Evolutionary conservation across 2,797 vertebrate genomes (phyloP).

Genomic region (Menidia menidia): DNA sequence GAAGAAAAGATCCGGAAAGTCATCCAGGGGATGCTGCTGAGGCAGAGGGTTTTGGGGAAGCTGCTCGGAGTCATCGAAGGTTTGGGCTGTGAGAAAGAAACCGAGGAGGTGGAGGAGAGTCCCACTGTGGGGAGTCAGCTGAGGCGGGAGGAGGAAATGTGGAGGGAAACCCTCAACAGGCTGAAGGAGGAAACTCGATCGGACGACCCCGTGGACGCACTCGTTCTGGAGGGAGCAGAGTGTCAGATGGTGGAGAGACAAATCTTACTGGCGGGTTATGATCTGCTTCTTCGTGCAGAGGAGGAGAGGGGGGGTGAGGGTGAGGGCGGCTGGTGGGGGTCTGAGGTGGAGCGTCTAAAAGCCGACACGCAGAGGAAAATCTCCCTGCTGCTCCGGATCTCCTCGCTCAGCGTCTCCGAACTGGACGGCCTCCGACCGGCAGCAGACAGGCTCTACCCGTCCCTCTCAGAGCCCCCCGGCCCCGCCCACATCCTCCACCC

Average conservation of each 20-base stretch:
- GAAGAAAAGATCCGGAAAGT: constrained; percentile 58
- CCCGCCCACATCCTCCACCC: constrained; percentile 34
- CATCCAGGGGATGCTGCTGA: constrained; percentile 42
- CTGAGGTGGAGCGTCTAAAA: constrained; percentile 32
- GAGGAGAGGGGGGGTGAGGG: constrained; percentile 8
- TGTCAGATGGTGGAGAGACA: constrained; percentile 59
- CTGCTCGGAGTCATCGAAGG: constrained; percentile 59
- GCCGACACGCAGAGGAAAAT: constrained; percentile 52
- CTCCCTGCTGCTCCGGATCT: constrained; percentile 42
- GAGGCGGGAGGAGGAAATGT: constrained; percentile 64
- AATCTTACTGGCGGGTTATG: constrained; percentile 48
- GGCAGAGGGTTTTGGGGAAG: constrained; percentile 55
- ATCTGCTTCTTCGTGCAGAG: constrained; percentile 27
- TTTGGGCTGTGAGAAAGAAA: constrained; percentile 39
- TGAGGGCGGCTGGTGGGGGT: background rate
- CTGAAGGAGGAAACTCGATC: constrained; percentile 24
- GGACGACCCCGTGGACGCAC: constrained; percentile 8
- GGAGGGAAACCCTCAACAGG: constrained; percentile 51
- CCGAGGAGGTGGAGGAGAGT: constrained; percentile 20
- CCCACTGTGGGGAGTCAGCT: constrained; percentile 30
- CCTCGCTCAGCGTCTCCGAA: constrained; percentile 21
- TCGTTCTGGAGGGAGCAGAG: constrained; percentile 42
- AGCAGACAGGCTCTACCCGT: constrained; percentile 23
- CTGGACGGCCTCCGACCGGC: constrained; percentile 35
- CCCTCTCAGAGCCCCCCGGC: constrained; percentile 9